Base-by-base conservation (phyloP, 2,888 invertebrate genomes). In the Perizoma flavofasciatum region DNA sequence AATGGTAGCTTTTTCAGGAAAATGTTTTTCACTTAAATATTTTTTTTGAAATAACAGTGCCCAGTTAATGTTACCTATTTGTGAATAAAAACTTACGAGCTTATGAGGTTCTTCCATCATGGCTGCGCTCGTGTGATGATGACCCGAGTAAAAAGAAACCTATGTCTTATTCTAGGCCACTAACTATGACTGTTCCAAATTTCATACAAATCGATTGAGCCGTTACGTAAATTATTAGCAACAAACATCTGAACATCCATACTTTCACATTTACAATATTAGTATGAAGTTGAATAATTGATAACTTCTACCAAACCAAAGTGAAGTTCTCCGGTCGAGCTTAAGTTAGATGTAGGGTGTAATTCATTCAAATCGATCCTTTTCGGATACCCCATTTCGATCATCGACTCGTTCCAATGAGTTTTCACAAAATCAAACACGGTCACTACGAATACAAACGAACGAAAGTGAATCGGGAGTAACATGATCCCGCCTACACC, bases 291-390 rank as follows among this genome's bases (percentile, higher is more conserved):
- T n/a, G n/a, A n/a, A n/a, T n/a, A n/a, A n/a, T n/a, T n/a, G n/a
- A n/a, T n/a, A n/a, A n/a, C n/a, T n/a, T n/a, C n/a, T n/a, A n/a
- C n/a, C n/a, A n/a, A n/a, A n/a, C n/a, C n/a, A n/a, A 59, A 40
- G 51, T 52, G 40, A 56, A 51, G 52, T 45, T 32, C 43, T 41
- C 40, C 44, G 40, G 43, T 41, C 37, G 10, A 57, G 55, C 49
- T 56, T 59, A 54, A 58, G 54, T 44, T 34, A 53, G 60, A 41
- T 11, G 57, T 63, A 51, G 60, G 58, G 64, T 56, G 55, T 54
- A 49, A 61, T 63, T 63, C 54, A 62, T 54, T 37, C 48, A 60
- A 63, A 60, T 56, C 35, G 8, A 56, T 44, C 55, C 49, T 56
- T 49, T 48, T 35, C 49, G n/a, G 41, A 49, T 3, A 6, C 34